Evolutionary conservation across 2,888 invertebrate species (phyloP), one percentile per base, ranked within the genome.

Genomic region (Diadromus collaris): DNA sequence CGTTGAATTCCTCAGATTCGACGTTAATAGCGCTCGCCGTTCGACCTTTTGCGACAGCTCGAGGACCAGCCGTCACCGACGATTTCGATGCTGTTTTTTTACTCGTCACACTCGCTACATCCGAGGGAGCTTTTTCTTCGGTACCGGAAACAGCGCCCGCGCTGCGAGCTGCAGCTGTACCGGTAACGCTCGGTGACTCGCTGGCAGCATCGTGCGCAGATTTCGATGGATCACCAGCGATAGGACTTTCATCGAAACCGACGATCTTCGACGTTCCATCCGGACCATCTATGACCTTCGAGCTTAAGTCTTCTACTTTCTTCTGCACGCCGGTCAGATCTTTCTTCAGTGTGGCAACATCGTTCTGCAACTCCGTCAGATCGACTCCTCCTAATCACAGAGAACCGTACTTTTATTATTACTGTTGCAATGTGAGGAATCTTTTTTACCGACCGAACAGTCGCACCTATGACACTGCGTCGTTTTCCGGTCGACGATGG

Each of bases 321-420:
- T 67, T 77, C 6, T 73, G 81, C 41, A 86, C 71, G 44, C 65
- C 56, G 9, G 29, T 10, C 65, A 87, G 81, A 6, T 86, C 83
- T 10, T 13, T 70, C 54, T 83, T 83, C 32, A 88, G 76, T 3
- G 44, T 27, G 2, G 10, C 38, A 2, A 87, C 68, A 13, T 84
- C 82, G 13, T 44, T 51, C 0, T 82, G 81, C 60, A 87, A 73
- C 51, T 84, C 79, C 48, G 58, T 51, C n/a, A 86, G 27, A 72
- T 85, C 81, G n/a, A 77, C 68, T 6, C 76, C 80, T 0, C 78
- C 84, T 73, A 75, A 48, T 58, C 5, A 58, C 4, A 13, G 44
- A 58, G 13, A 41, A 48, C 68, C 24, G 32, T 41, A n/a, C 44
- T 16, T 64, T 29, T 6, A 21, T 56, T 58, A 16, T 16, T n/a